phyloP scores from a whole-genome alignment of 2,888 invertebrate species.

The Platycheirus rosarum region DNA sequence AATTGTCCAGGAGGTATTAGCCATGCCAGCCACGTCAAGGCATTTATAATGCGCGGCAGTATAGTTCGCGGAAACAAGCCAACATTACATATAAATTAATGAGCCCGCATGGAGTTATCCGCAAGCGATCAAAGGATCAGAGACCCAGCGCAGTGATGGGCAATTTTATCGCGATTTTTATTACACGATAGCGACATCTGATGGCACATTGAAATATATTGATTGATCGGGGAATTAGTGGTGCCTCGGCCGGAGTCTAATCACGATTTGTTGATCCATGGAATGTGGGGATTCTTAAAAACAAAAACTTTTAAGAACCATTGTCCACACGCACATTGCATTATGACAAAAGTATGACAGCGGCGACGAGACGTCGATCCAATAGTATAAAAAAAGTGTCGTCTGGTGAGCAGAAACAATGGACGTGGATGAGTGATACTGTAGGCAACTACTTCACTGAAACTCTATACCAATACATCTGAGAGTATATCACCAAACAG shows the following conservation, averaged over 20 bases:
- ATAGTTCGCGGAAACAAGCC: conserved; percentile 72
- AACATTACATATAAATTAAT: conserved; percentile 72
- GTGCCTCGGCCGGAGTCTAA: conserved; percentile 54
- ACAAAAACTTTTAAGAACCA: background rate
- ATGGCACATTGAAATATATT: conserved; percentile 69
- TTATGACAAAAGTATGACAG: conserved; percentile 57
- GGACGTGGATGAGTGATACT: too few species aligned
- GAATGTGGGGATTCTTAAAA: conserved; percentile 36
- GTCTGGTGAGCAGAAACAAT: conserved; percentile 46
- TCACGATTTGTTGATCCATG: conserved; percentile 47
- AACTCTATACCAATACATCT: too few species aligned
- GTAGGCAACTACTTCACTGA: conserved; percentile 24
- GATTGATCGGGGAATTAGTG: conserved; percentile 69
- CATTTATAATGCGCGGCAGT: conserved; percentile 68
- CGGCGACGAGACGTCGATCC: conserved; percentile 31
- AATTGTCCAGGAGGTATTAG: conserved; percentile 62
- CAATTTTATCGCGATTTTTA: conserved; percentile 72
- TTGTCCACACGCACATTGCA: conserved; percentile 14
- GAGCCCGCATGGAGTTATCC: conserved; percentile 70
- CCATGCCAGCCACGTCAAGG: conserved; percentile 67
- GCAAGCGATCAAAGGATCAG: conserved; percentile 69
- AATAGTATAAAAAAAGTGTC: conserved; percentile 33
- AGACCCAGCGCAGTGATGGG: conserved; percentile 40
- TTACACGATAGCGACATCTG: conserved; percentile 69
- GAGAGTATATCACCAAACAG: conserved; percentile 60